These are phyloP conservation scores for Hyperopisus bebe DNA, from an alignment of 2,113 vertebrate species.

Conservation along the genomic window DNA sequence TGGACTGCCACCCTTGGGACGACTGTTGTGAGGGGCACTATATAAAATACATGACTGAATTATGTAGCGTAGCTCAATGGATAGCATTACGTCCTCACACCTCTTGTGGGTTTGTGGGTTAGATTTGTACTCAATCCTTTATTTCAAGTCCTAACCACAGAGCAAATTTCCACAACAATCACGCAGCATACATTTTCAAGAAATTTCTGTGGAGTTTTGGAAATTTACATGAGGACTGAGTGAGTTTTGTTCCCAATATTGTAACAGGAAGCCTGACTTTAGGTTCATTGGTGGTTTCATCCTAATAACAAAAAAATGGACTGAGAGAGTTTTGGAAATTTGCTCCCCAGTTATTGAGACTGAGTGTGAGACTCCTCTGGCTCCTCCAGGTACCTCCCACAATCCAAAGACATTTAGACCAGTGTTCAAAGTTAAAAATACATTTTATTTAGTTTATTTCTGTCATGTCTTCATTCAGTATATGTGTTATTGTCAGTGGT, in stretches of 20 bases:
- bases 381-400: neutral
- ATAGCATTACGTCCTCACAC: neutral
- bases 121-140: neutral
- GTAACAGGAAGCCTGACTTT: neutral
- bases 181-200: neutral
- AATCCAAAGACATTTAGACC: neutral
- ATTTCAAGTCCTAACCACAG: neutral
- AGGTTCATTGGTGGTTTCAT: neutral
- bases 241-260: neutral
- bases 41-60: neutral
- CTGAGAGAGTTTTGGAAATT: neutral
- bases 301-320: neutral
- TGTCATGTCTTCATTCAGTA: conserved; percentile 1
- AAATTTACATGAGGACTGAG: neutral
- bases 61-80: neutral
- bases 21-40: neutral
- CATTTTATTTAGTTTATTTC: neutral
- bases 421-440: neutral
- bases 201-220: neutral
- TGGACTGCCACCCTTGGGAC: neutral
- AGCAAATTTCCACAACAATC: neutral
- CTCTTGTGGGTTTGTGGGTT: neutral
- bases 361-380: neutral
- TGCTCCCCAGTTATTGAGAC: neutral
- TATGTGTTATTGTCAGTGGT: neutral